phyloP scores from a whole-genome alignment of 2,113 vertebrate genomes.

The Gorsachius goisagi region DNA sequence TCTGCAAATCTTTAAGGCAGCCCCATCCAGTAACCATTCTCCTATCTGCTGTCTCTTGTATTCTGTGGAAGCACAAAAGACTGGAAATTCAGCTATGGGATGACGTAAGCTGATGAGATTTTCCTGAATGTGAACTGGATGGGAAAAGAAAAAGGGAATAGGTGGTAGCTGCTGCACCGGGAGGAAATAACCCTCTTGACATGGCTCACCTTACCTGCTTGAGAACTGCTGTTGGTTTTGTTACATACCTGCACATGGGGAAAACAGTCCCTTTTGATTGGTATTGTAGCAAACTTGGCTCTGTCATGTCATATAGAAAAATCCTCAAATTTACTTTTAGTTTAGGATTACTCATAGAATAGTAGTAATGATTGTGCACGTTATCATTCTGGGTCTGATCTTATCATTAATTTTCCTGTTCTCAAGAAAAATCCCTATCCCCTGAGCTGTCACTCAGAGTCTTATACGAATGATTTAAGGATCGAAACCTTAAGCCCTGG shows the following conservation, averaged over 20 bases:
- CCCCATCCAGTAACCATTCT: background rate
- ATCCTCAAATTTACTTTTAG: background rate
- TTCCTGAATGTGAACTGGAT: background rate
- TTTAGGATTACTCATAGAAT: background rate
- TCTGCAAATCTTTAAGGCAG: background rate
- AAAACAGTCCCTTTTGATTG: background rate
- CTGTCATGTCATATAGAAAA: background rate
- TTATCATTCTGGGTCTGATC: background rate
- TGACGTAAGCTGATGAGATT: background rate
- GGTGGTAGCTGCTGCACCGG: background rate
- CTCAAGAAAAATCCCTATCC: background rate
- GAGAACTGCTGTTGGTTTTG: background rate
- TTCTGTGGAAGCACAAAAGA: background rate
- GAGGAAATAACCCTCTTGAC: background rate
- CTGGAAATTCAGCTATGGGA: background rate
- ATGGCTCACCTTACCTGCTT: background rate
- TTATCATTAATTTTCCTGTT: background rate
- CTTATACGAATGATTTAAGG: background rate
- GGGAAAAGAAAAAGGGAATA: background rate
- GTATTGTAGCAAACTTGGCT: background rate
- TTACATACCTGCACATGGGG: background rate
- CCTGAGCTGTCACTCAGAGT: background rate
- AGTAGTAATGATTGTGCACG: background rate
- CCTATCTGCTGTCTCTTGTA: background rate
- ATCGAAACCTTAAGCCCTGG: background rate